Base-by-base conservation (phyloP, 2,888 invertebrate species). In the Mesoligia furuncula region DNA sequence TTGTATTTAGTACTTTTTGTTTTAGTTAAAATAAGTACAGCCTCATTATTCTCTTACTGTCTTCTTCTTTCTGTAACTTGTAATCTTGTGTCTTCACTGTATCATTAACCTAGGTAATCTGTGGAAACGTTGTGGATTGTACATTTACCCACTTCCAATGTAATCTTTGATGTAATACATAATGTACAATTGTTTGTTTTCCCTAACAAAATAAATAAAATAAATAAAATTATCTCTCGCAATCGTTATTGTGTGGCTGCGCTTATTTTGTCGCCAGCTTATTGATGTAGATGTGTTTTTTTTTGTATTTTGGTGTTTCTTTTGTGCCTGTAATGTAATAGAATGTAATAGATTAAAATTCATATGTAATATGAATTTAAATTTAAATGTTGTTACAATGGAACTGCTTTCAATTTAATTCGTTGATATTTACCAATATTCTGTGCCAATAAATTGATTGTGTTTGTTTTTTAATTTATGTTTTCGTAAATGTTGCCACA, bases 181-280 rank as follows among this genome's bases (percentile, higher is more conserved):
- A n/a, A n/a, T n/a, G n/a, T n/a, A n/a, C n/a, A n/a, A n/a, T n/a
- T n/a, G n/a, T n/a, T n/a, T n/a, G n/a, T n/a, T n/a, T n/a, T n/a
- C n/a, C n/a, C n/a, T n/a, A n/a, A n/a, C n/a, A n/a, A n/a, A n/a
- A n/a, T n/a, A n/a, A n/a, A n/a, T n/a, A n/a, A n/a, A n/a, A n/a
- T n/a, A n/a, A n/a, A n/a, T n/a, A n/a, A n/a, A n/a, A n/a, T 82
- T 31, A 85, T 65, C 69, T 90, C 82, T 87, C 77, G 90, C 86
- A 90, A 91, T 84, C 3, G 24, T 77, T 79, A 84, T 87, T 88
- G 90, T 87, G 77, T 72, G 80, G 64, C 62, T 66, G 36, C 69
- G 72, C 71, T 82, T 83, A 83, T 80, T 65, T 85, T 75, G 61
- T 68, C 67, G 45, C 42, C 15, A 61, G 27, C 31, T 70, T 61